Base-by-base conservation (phyloP, 2,113 vertebrate genomes). In the Lanius collurio region DNA sequence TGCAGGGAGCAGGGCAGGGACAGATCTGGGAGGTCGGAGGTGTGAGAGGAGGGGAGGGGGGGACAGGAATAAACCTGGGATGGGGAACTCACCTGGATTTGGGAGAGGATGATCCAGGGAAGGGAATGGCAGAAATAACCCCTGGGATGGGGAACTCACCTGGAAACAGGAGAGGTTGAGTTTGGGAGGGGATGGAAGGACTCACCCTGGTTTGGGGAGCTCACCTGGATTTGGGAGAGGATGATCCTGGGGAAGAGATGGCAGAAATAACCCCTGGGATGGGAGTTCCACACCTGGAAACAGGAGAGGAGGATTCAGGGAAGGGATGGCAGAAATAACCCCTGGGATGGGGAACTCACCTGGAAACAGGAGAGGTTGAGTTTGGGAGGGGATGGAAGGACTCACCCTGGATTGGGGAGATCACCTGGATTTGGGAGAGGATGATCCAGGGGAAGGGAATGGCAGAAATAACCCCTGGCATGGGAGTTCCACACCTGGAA, bases 381-480 rank as follows among this genome's bases (percentile, higher is more conserved):
- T 26, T 27, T 26, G n/a, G 19, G 26, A 52, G 47, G 35, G 13
- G 13, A 33, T 55, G 50, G n/a, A n/a, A n/a, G n/a, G n/a, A n/a
- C n/a, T n/a, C n/a, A n/a, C n/a, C n/a, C n/a, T n/a, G n/a, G n/a
- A n/a, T n/a, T n/a, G n/a, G n/a, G n/a, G n/a, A n/a, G n/a, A n/a
- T n/a, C n/a, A n/a, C 8, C 19, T 35, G 71, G 33, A 57, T 2
- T 9, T 4, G 6, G 62, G 31, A 79, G 3, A 47, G 50, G 27
- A 33, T 0, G 4, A 52, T 52, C 57, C 30, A 26, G 23, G 14
- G 10, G 14, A n/a, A 35, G 13, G 1, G 28, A 1, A 39, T 16
- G 41, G 41, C n/a, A n/a, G n/a, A n/a, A n/a, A n/a, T n/a, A n/a
- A n/a, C n/a, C n/a, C n/a, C n/a, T n/a, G n/a, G n/a, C n/a, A n/a